Conservation (phyloP, 2,888 invertebrate genomes). For the Listrodromus nycthemerus region DNA sequence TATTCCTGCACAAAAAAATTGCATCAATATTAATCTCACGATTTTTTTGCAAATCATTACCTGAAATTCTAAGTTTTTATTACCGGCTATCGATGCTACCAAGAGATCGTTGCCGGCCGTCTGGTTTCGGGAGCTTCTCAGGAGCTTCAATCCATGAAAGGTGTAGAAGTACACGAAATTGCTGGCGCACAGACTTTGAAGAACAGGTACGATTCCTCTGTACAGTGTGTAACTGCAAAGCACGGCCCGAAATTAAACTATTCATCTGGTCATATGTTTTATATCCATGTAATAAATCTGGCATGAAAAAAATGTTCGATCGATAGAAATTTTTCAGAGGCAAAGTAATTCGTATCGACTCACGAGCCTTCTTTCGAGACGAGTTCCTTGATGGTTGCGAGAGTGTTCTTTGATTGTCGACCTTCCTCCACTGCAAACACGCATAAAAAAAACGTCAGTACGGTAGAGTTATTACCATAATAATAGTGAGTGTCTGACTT, state of each 20-base stretch:
- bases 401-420: constrained; percentile 88
- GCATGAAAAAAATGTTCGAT: neutral
- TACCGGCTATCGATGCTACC: constrained; percentile 92
- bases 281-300: too few relatives aligned
- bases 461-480: constrained; percentile 6
- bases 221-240: constrained; percentile 88
- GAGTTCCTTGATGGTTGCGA: constrained; percentile 87
- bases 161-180: constrained; percentile 98
- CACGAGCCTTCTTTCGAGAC: constrained; percentile 86
- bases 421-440: constrained; percentile 89
- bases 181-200: constrained; percentile 93
- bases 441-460: neutral
- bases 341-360: constrained; percentile 79
- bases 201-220: constrained; percentile 92
- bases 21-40: neutral
- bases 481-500: constrained; percentile 15
- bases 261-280: neutral
- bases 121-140: constrained; percentile 83
- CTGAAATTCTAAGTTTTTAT: constrained; percentile 38
- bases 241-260: constrained; percentile 3
- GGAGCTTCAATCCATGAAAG: constrained; percentile 92
- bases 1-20: constrained; percentile 84
- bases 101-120: constrained; percentile 90
- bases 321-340: constrained; percentile 4
- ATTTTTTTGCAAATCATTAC: neutral